These are phyloP conservation scores for Ectropis grisescens DNA, from an alignment of 1,140 invertebrate species.

Conservation along the genomic window DNA sequence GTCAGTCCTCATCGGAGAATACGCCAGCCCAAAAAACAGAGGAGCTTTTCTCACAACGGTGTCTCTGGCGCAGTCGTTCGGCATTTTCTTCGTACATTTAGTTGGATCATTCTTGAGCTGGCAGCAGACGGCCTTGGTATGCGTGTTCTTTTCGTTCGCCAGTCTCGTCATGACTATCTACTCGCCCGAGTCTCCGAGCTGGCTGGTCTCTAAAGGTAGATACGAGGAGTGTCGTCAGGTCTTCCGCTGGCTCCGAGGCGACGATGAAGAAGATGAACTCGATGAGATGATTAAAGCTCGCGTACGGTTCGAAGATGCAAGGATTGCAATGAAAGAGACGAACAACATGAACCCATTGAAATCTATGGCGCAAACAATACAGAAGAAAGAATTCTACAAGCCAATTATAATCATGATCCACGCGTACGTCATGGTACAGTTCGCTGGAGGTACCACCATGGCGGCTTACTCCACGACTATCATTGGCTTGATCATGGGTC, in stretches of 20 bases:
- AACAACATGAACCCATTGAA: slow-evolving; percentile 9
- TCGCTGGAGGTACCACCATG: slow-evolving; percentile 55
- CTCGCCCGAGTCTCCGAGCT: slow-evolving; percentile 79
- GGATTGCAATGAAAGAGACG: slow-evolving; percentile 12
- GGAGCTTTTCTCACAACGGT: slow-evolving; percentile 66
- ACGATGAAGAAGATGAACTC: slow-evolving; percentile 37
- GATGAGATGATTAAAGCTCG: slow-evolving; percentile 39
- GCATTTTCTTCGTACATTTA: slow-evolving; percentile 65
- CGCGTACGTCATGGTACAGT: slow-evolving; percentile 31
- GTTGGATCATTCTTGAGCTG: slow-evolving; percentile 70
- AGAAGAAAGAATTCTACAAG: slow-evolving; percentile 42
- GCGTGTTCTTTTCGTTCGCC: slow-evolving; percentile 47
- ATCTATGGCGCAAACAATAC: slow-evolving; percentile 15
- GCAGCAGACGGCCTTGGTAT: slow-evolving; percentile 66
- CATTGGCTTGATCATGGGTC: slow-evolving; percentile 60
- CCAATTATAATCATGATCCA: slow-evolving; percentile 49
- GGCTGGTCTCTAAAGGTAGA: slow-evolving; percentile 69
- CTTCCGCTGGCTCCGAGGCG: slow-evolving; percentile 63
- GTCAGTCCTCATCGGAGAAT: slow-evolving; percentile 37
- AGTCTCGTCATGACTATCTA: slow-evolving; percentile 57
- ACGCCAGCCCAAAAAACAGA: slow-evolving; percentile 61
- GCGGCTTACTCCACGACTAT: slow-evolving; percentile 77
- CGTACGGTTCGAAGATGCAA: slow-evolving; percentile 13
- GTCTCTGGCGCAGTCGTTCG: slow-evolving; percentile 60
- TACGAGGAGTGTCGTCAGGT: slow-evolving; percentile 50